Evolutionary conservation across 2,888 invertebrate genomes (phyloP), one percentile per base, ranked within the genome.

Genomic region (Crematogaster levior): DNA sequence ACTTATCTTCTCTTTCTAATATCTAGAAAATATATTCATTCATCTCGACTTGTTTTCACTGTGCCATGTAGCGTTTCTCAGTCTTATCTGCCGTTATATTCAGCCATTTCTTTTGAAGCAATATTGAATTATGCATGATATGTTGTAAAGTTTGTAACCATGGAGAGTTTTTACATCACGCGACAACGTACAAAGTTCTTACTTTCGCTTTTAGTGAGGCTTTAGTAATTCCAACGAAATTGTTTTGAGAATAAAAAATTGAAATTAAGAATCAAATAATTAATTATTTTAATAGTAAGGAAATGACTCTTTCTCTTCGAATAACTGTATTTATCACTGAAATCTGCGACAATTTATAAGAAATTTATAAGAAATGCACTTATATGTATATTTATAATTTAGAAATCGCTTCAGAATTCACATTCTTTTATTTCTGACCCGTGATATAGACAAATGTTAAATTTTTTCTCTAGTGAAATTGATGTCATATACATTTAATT

Each of bases 61-160:
- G 24, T 40, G 15, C 46, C 18, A 24, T 24, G 21, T 9, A 40
- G 15, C n/a, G 10, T 65, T 63, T 48, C n/a, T 37, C 34, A 43
- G n/a, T 34, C 0, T 58, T n/a, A 46, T 73, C 30, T 43, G 30
- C 56, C 10, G 21, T n/a, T n/a, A 34, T 24, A 12, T 46, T 61
- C 48, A 48, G n/a, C 34, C 6, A 53, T 70, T 7, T 24, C 24
- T 51, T 21, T 15, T 37, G 12, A 65, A 12, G 5, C 24, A 51
- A 65, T 27, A 34, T 51, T 70, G 72, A 79, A 70, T 79, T 70
- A 79, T 68, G 27, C 27, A 75, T 75, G 37, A 66, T 27, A 27
- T 27, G 24, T 66, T 30, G 37, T 21, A 73, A 3, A 75, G 27
- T 12, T 53, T 27, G n/a, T 51, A 66, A 51, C 37, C 24, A 43